A percentile compares a stretch with the other conserved stretches of the same genome.
Evolutionary conservation across 2,797 vertebrate species (phyloP).

Genomic region (Picus viridis): DNA sequence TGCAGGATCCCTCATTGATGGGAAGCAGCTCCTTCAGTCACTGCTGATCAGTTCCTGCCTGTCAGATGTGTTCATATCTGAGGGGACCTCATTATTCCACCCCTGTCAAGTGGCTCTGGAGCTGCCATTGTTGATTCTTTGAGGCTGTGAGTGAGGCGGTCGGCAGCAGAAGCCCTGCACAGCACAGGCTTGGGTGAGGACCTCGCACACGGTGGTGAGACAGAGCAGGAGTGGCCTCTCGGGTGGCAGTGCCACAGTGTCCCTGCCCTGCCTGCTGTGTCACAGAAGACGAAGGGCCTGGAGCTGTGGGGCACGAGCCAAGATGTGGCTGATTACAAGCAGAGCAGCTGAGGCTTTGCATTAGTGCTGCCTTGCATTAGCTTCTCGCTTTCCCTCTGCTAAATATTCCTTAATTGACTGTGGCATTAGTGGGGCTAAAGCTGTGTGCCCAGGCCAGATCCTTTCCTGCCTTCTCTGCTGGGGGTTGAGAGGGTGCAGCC

Average conservation of each 20-base stretch:
- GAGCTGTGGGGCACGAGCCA: background rate
- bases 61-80: background rate
- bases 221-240: background rate
- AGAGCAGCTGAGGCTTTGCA: constrained; percentile 30
- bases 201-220: background rate
- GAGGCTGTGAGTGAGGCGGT: background rate
- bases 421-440: background rate
- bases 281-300: background rate
- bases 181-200: background rate
- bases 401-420: constrained; percentile 55
- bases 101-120: constrained; percentile 36
- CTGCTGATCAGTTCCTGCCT: background rate
- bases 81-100: constrained; percentile 64
- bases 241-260: background rate
- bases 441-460: background rate
- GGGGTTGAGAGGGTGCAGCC: background rate
- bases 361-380: constrained; percentile 49
- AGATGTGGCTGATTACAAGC: background rate
- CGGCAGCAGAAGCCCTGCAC: constrained; percentile 1
- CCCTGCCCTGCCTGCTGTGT: background rate
- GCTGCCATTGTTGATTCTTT: constrained; percentile 61
- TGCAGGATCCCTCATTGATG: background rate
- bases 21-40: background rate
- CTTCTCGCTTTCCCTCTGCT: constrained; percentile 47
- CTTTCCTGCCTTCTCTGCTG: background rate